Percentiles rank a stretch among this genome's conserved stretches.
Conservation (phyloP, 2,797 vertebrate species). For the Gallinago stenura region DNA sequence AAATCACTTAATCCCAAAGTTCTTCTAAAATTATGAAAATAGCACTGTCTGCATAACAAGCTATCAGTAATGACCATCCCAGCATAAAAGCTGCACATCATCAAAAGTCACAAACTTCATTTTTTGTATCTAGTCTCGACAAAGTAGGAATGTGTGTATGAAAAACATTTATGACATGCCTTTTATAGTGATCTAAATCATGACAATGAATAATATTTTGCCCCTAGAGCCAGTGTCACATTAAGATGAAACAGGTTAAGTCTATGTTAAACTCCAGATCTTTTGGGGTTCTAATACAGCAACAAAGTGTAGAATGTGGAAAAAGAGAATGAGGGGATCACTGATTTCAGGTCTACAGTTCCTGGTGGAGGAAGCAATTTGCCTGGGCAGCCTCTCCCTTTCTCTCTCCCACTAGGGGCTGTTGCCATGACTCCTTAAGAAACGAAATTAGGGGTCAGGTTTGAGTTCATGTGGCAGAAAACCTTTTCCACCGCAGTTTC, state of each 20-base stretch:
- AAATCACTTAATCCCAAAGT: neutral
- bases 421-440: constrained; percentile 66
- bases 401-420: neutral
- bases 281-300: neutral
- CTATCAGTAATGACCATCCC: neutral
- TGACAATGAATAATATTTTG: neutral
- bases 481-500: constrained; percentile 12
- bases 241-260: neutral
- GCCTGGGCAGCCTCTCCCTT: neutral
- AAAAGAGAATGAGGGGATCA: neutral
- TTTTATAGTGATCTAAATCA: neutral
- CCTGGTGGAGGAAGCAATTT: neutral
- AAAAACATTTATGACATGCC: neutral
- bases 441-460: constrained; percentile 53
- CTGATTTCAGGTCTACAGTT: neutral
- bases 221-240: neutral
- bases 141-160: neutral
- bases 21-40: neutral
- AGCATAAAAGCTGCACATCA: neutral
- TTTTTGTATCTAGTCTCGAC: neutral
- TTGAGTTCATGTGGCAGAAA: constrained; percentile 58
- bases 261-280: neutral
- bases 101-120: neutral
- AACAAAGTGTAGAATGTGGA: neutral
- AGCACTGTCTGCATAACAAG: neutral